Evolutionary conservation across 1,140 invertebrate genomes (phyloP), one percentile per base, ranked within the genome.

Genomic region (Meloidogyne floridensis): DNA sequence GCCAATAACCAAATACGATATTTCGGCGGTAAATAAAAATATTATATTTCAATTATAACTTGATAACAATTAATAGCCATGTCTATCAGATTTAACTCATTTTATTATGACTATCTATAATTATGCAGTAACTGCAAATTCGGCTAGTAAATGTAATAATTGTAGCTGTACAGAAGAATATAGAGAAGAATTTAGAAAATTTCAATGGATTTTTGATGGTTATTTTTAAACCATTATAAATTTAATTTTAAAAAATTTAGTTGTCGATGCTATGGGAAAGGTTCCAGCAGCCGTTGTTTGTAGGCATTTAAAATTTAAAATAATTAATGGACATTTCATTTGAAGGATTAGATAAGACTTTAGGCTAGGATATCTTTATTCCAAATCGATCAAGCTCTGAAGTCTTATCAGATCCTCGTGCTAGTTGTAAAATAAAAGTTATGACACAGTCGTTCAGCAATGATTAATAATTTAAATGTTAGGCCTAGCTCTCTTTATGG

Each of bases 161-260:
- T 89, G 88, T 80, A 84, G 83, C 11, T 89, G 88, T 69, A 90
- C 84, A n/a, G 69, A 77, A 3, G 70, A 80, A 9, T 88, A 80
- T 65, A 82, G 84, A 32, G 77, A 72, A 53, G 80, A 90, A 18
- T 87, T 89, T 53, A 77, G 75, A 69, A 78, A 88, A 72, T 82
- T 87, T 71, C 85, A 89, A 75, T 89, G 88, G 88, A 89, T 89
- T 71, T 89, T 89, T 69, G 82, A 90, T 76, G 88, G 87, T 89
- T 56, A 42, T 43, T 53, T 0, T 80, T 47, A n/a, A 18, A 1
- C 2, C n/a, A n/a, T n/a, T n/a, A 53, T 7, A n/a, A 51, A 65
- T 65, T 65, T 53, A 20, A 11, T n/a, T 72, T 53, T 69, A 53
- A 32, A n/a, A 80, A 15, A 85, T 88, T 77, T 75, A 88, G 87